These are phyloP conservation scores for Ficedula albicollis DNA, from an alignment of 2,797 vertebrate species.

Conservation along the genomic window DNA sequence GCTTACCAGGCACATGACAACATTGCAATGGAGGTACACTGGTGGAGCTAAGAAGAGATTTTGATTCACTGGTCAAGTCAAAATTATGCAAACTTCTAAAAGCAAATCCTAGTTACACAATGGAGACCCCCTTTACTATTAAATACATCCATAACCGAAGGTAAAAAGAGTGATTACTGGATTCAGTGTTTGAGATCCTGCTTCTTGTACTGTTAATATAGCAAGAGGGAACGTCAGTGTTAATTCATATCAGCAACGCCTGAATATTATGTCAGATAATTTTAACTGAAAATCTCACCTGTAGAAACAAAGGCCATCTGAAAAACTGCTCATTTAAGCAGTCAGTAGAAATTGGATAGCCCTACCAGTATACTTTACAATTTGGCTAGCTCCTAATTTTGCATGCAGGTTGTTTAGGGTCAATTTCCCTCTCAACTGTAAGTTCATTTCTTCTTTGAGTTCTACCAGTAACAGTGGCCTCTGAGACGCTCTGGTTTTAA, in stretches of 20 bases:
- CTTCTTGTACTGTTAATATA: not conserved
- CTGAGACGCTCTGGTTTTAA: not conserved
- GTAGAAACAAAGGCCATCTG: not conserved
- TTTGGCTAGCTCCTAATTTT: not conserved
- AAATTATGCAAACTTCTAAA: not conserved
- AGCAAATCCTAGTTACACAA: not conserved
- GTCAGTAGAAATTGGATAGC: not conserved
- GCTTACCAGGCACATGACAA: not conserved
- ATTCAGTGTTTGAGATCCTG: not conserved
- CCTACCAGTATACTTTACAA: not conserved
- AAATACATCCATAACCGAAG: not conserved
- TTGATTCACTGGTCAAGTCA: not conserved
- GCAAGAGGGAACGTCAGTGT: not conserved
- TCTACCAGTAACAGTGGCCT: not conserved
- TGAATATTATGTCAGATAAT: not conserved
- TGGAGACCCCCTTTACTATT: not conserved
- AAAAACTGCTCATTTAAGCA: not conserved
- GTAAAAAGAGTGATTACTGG: not conserved
- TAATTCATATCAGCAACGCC: not conserved
- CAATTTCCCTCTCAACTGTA: not conserved
- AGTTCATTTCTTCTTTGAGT: not conserved
- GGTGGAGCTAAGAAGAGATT: not conserved
- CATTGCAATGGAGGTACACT: not conserved
- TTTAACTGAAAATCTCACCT: not conserved
- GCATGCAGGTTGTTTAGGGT: not conserved